Conservation (phyloP, 2,113 vertebrate genomes). For the Oplegnathus fasciatus region DNA sequence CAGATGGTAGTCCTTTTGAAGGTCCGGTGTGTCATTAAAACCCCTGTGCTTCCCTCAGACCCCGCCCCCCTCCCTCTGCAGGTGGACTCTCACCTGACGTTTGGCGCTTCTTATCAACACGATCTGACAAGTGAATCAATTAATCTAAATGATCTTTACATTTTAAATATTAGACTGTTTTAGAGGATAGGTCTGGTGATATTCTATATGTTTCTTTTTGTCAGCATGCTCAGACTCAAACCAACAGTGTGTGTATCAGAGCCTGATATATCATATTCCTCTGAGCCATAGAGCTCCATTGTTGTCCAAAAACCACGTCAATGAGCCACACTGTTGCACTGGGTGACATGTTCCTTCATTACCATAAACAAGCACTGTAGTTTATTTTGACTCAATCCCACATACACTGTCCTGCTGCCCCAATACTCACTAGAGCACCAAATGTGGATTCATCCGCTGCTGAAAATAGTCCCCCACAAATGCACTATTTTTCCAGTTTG, state of each 20-base stretch:
- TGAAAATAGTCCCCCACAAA: too few species aligned
- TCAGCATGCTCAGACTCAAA: background rate
- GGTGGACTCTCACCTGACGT: slow-evolving; percentile 69
- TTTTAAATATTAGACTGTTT: background rate
- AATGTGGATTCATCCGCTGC: too few species aligned
- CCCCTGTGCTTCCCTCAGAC: slow-evolving; percentile 67
- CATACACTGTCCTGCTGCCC: too few species aligned
- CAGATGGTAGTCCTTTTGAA: background rate
- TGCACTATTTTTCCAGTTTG: too few species aligned
- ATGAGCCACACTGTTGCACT: too few species aligned
- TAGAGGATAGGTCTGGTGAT: background rate
- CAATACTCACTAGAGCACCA: too few species aligned
- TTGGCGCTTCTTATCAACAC: slow-evolving; percentile 58
- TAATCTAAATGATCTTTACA: slow-evolving; percentile 12
- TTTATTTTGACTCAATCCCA: too few species aligned
- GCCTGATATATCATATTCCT: too few species aligned
- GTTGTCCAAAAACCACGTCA: too few species aligned
- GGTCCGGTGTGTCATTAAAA: slow-evolving; percentile 42
- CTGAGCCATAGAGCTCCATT: too few species aligned
- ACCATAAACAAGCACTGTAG: too few species aligned
- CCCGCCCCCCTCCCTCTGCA: slow-evolving; percentile 64
- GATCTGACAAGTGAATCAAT: slow-evolving; percentile 65
- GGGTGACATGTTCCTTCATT: too few species aligned
- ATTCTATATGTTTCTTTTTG: slow-evolving; percentile 34
- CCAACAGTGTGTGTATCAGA: background rate